phyloP scores from a whole-genome alignment of 2,888 invertebrate genomes.

The Strigamia transsilvanica region DNA sequence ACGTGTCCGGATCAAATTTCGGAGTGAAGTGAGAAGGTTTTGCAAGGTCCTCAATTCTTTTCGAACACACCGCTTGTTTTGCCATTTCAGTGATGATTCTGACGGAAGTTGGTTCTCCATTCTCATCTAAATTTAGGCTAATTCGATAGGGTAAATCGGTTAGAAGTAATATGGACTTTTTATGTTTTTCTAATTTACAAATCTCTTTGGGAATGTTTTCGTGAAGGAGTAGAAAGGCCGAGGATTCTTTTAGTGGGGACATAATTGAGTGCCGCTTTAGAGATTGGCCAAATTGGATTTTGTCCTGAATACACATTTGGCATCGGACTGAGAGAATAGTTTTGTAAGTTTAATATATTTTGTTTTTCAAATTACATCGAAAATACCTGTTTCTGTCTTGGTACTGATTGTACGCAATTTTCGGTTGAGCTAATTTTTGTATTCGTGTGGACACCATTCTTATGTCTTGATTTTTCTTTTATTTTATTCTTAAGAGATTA shows the following conservation, averaged over 20 bases:
- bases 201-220: slow-evolving; percentile 26
- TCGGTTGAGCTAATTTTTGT: background rate
- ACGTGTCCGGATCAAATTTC: background rate
- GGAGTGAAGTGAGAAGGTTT: background rate
- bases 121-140: slow-evolving; percentile 10
- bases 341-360: background rate
- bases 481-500: background rate
- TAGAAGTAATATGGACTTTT: background rate
- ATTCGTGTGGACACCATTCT: background rate
- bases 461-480: background rate
- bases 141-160: background rate
- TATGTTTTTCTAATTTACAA: background rate
- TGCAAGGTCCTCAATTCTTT: background rate
- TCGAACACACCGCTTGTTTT: background rate
- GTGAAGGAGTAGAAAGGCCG: background rate
- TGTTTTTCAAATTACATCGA: background rate
- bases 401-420: background rate
- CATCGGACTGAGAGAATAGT: background rate
- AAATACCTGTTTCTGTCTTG: background rate
- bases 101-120: slow-evolving; percentile 3
- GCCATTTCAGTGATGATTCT: background rate
- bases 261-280: background rate
- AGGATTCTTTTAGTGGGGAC: background rate
- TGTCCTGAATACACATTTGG: background rate
- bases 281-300: slow-evolving; percentile 11